phyloP scores from a whole-genome alignment of 2,797 vertebrate genomes.

The Myotis vivesi region DNA sequence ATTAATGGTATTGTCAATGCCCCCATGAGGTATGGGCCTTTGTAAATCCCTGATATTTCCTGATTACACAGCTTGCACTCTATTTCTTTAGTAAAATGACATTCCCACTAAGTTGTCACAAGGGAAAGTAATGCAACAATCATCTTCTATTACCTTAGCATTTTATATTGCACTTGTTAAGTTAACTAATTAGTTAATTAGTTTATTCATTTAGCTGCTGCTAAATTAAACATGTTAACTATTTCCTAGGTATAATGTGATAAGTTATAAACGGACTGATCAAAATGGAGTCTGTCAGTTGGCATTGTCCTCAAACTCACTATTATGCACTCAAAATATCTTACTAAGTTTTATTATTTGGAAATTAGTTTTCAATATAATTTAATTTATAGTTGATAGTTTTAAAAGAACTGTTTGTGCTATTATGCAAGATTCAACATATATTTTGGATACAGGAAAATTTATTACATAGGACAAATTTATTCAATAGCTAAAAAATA shows the following conservation, averaged over 20 bases:
- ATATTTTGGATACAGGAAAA: conserved; percentile 21
- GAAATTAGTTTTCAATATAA: not conserved
- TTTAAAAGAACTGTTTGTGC: not conserved
- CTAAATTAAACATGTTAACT: not conserved
- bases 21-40: not conserved
- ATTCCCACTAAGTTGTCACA: not conserved
- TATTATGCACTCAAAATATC: not conserved
- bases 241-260: not conserved
- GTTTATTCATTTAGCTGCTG: not conserved
- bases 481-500: not conserved
- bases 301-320: not conserved
- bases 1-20: conserved; percentile 37
- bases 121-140: not conserved
- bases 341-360: not conserved
- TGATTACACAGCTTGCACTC: conserved; percentile 49
- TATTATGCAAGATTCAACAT: not conserved
- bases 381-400: not conserved
- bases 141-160: not conserved
- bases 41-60: conserved; percentile 29
- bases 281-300: not conserved
- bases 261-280: not conserved
- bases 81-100: conserved; percentile 30
- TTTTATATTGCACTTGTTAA: not conserved
- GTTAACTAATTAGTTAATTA: not conserved
- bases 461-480: not conserved